These are phyloP conservation scores for cat (Felis catus) DNA, from an alignment of 2,113 vertebrate genomes.

Conservation along the genomic window F.catus_Fca126_mat1.0 CM031412.1:222480001-222480500, in stretches of 20 bases:
- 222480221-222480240: rapidly evolving
- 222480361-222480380: not conserved
- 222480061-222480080: not conserved
- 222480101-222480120: not conserved
- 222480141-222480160: not conserved
- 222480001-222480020: not conserved
- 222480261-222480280: not conserved
- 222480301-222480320: not conserved
- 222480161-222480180: not conserved
- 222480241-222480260: not conserved
- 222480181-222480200: rapidly evolving
- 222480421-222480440: not conserved
- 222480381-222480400: not conserved
- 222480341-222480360: not conserved
- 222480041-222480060: not conserved
- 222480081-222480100: not conserved
- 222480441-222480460: not conserved
- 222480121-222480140: not conserved
- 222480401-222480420: not conserved
- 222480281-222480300: not conserved
- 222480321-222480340: not conserved
- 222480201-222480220: not conserved
- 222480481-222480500: not conserved
- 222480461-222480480: not conserved
- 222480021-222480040: not conserved